phyloP scores from a whole-genome alignment of 2,888 invertebrate genomes.

The Piscicola geometra region DNA sequence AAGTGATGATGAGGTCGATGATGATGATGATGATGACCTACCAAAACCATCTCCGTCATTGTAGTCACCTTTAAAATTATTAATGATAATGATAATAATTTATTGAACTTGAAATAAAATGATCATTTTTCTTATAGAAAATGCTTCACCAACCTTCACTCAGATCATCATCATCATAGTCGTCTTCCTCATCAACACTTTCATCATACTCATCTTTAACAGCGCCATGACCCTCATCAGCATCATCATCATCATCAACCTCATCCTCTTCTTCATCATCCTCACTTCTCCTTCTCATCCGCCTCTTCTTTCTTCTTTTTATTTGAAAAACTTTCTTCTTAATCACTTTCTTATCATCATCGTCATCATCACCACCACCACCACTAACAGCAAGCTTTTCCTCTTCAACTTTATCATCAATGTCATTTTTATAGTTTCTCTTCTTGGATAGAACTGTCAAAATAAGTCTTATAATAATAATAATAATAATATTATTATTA shows the following conservation, averaged over 20 bases:
- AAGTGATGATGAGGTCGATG: neutral
- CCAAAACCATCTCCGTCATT: neutral
- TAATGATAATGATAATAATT: too few species aligned
- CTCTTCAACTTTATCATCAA: too few species aligned
- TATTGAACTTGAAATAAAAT: too few species aligned
- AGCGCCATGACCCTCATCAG: neutral
- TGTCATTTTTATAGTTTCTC: too few species aligned
- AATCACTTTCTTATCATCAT: neutral
- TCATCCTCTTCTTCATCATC: neutral
- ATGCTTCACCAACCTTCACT: slow-evolving; percentile 7
- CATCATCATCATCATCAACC: slow-evolving; percentile 4
- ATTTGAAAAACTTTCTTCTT: neutral
- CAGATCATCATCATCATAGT: neutral
- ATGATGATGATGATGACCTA: neutral
- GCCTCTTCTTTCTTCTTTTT: neutral
- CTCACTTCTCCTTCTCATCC: neutral
- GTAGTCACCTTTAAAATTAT: neutral
- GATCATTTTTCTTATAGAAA: too few species aligned
- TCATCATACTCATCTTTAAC: neutral
- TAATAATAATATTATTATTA: too few species aligned
- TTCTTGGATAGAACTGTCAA: too few species aligned
- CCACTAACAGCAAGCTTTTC: neutral
- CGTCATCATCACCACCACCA: neutral
- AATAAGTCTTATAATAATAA: too few species aligned
- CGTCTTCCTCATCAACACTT: neutral